Evolutionary conservation across 2,113 vertebrate species (phyloP).

Genomic region (Hypocryptadius cinnamomeus): DNA sequence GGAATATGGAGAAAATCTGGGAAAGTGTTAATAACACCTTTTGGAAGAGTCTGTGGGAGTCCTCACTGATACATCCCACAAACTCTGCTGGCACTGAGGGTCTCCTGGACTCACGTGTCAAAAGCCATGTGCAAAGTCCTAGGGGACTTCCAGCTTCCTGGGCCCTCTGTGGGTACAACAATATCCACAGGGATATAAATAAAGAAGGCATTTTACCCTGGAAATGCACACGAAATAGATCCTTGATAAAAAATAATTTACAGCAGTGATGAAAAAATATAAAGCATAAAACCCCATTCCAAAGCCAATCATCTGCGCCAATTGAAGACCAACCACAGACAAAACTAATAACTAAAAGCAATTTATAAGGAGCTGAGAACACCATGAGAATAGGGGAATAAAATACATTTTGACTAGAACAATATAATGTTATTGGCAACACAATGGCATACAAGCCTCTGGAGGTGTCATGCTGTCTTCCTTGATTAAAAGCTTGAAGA

Average conservation of each 20-base stretch:
- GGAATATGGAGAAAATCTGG: neutral
- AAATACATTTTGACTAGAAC: neutral
- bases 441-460: conserved; percentile 20
- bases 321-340: conserved; percentile 5
- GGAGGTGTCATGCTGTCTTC: conserved; percentile 29
- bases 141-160: neutral
- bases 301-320: neutral
- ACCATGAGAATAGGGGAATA: neutral
- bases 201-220: neutral
- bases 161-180: too few relatives aligned
- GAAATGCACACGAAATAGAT: neutral
- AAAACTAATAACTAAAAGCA: conserved; percentile 18
- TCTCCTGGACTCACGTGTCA: neutral
- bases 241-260: neutral
- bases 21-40: neutral
- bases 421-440: neutral
- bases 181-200: neutral
- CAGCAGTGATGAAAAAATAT: neutral
- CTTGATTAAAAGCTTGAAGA: conserved; percentile 53
- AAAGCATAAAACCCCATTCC: neutral
- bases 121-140: neutral
- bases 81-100: rapidly evolving
- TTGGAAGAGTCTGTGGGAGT: neutral
- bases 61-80: neutral
- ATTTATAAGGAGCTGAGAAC: neutral